Evolutionary conservation across 2,113 vertebrate species (phyloP), one percentile per base, ranked within the genome.

Genomic region (Saguinus midas): DNA sequence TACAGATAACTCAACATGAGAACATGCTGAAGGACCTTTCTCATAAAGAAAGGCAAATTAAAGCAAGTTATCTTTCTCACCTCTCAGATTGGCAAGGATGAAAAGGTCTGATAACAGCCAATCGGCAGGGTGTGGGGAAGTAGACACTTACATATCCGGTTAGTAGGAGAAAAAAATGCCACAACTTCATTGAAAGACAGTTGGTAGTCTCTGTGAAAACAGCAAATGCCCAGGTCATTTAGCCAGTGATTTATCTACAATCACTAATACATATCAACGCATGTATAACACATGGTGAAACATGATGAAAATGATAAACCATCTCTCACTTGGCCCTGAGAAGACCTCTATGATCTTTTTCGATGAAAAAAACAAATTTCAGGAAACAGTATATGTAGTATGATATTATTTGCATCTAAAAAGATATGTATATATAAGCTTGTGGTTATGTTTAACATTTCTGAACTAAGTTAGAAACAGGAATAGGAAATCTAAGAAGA

Each of bases 71-170:
- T 50, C 45, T 0, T 43, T 52, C 45, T 72, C 16, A 58, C 18
- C 72, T 91, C 48, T 95, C 80, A 82, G 87, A 97, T 95, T 83
- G 82, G 85, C 93, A 90, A 72, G 96, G 96, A 97, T 96, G 25
- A 35, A 91, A 73, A 81, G 9, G 29, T 72, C 94, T 96, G 96
- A 97, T 95, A 95, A 50, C 70, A 70, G 21, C 20, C 61, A 6
- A 75, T 66, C 64, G 95, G 93, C 91, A 92, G 96, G 92, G 89
- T 25, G 83, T 94, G 91, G 55, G 92, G 87, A 83, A 72, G 14
- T 0, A 75, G 57, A 90, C 83, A 43, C 80, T 81, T 80, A 92
- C 90, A 92, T 25, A 92, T 94, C 92, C 72, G 64, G 94, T 90
- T 82, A 55, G 85, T 1, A 27, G 70, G 66, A 82, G 58, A 78